Percentiles rank a stretch among this genome's conserved stretches.
Evolutionary conservation across 2,797 vertebrate species (phyloP).

Genomic region (Parauchenoglanis punctatus): DNA sequence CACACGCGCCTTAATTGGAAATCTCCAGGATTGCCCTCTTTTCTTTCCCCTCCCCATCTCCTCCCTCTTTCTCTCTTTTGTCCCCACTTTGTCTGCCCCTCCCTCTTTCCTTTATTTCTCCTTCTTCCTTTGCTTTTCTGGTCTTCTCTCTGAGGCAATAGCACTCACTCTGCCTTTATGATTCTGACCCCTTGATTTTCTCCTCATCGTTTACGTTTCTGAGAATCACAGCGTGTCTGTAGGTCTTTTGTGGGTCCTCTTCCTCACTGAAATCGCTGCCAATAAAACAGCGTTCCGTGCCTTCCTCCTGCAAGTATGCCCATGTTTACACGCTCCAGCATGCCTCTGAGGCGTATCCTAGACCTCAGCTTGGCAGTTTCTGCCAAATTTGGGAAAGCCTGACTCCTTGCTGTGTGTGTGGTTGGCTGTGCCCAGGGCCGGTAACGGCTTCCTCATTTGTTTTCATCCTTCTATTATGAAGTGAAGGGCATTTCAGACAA

Average conservation of each 20-base stretch:
- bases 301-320: slow-evolving; percentile 29
- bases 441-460: slow-evolving; percentile 24
- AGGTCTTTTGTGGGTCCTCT: neutral
- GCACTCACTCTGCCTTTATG: neutral
- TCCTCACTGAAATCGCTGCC: slow-evolving; percentile 31
- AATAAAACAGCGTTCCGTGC: slow-evolving; percentile 17
- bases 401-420: slow-evolving; percentile 7
- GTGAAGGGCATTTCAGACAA: neutral
- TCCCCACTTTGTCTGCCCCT: slow-evolving; percentile 2
- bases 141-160: neutral
- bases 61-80: neutral
- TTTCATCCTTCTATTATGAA: slow-evolving; percentile 27
- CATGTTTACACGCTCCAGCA: slow-evolving; percentile 43
- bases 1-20: slow-evolving; percentile 55
- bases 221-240: neutral
- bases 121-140: neutral
- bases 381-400: slow-evolving; percentile 54
- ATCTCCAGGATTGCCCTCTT: slow-evolving; percentile 44
- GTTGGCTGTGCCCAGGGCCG: slow-evolving; percentile 18
- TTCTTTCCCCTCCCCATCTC: neutral
- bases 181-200: neutral
- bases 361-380: slow-evolving; percentile 33
- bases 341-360: slow-evolving; percentile 14
- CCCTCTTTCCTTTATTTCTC: slow-evolving; percentile 2
- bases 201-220: neutral